These are phyloP conservation scores for Seira ritae DNA, from an alignment of 2,888 invertebrate genomes.

Conservation along the genomic window DNA sequence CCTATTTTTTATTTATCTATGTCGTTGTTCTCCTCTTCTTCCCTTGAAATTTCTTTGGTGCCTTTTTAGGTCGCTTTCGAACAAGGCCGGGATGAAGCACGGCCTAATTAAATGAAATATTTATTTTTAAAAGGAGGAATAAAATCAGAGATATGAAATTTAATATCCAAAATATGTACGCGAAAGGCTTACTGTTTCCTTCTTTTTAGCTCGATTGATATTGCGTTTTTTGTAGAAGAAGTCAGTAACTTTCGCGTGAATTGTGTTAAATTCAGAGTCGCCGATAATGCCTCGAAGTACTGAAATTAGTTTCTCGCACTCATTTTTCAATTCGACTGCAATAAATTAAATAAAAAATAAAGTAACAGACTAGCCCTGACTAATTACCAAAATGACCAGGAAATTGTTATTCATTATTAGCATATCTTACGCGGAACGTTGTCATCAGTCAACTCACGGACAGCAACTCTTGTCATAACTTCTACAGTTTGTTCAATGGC, in stretches of 20 bases:
- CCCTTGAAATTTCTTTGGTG: slow-evolving; percentile 28
- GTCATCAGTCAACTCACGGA: slow-evolving; percentile 67
- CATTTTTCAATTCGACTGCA: slow-evolving; percentile 53
- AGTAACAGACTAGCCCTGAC: not conserved
- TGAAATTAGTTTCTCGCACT: slow-evolving; percentile 58
- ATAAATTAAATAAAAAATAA: not conserved
- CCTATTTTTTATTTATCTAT: too few relatives aligned
- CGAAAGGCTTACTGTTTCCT: slow-evolving; percentile 61
- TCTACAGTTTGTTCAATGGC: slow-evolving; percentile 50
- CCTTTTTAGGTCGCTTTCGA: slow-evolving; percentile 58
- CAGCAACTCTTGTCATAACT: slow-evolving; percentile 62
- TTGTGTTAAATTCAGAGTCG: slow-evolving; percentile 55
- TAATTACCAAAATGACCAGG: not conserved
- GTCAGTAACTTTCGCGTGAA: slow-evolving; percentile 65
- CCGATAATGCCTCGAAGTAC: slow-evolving; percentile 57
- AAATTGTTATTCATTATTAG: not conserved
- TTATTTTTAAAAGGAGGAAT: not conserved
- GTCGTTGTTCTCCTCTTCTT: slow-evolving; percentile 49
- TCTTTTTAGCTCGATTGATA: slow-evolving; percentile 67
- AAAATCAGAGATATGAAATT: not conserved
- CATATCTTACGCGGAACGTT: slow-evolving; percentile 62
- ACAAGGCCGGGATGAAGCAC: slow-evolving; percentile 62
- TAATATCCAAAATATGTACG: not conserved
- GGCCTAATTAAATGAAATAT: slow-evolving; percentile 30
- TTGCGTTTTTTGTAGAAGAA: slow-evolving; percentile 64